Evolutionary conservation across 2,888 invertebrate species (phyloP).

Genomic region (Mimas tiliae): DNA sequence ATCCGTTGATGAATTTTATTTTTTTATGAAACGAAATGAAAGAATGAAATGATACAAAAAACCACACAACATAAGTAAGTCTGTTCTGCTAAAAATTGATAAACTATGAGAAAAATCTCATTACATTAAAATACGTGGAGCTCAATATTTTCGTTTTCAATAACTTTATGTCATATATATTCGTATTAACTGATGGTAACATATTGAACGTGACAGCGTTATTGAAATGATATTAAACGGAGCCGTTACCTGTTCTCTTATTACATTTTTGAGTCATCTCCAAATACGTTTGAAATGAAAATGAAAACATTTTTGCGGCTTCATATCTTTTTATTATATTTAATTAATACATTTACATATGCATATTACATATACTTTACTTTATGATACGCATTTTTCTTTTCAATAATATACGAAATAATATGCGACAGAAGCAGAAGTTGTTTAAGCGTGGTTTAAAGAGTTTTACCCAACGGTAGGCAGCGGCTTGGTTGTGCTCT

Average conservation of each 20-base stretch:
- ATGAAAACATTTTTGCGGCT: conserved; percentile 5
- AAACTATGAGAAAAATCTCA: conserved; percentile 2
- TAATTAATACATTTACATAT: neutral
- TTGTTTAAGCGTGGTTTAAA: too few relatives aligned
- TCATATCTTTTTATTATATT: neutral
- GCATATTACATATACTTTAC: neutral
- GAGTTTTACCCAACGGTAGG: too few relatives aligned
- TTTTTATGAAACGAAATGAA: too few relatives aligned
- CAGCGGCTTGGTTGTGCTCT: too few relatives aligned
- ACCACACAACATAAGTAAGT: too few relatives aligned
- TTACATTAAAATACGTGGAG: conserved; percentile 18
- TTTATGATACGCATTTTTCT: neutral
- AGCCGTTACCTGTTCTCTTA: conserved; percentile 24
- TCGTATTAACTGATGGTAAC: conserved; percentile 53
- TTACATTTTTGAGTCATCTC: conserved; percentile 22
- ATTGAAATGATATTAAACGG: conserved; percentile 53
- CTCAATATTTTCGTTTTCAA: conserved; percentile 47
- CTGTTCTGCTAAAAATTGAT: too few relatives aligned
- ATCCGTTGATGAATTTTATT: too few relatives aligned
- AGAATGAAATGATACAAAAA: too few relatives aligned
- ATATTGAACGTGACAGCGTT: conserved; percentile 62
- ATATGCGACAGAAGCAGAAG: too few relatives aligned
- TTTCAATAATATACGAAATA: neutral
- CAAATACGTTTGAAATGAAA: conserved; percentile 14
- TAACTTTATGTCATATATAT: conserved; percentile 50